These are phyloP conservation scores for Jacana jacana DNA, from an alignment of 2,113 vertebrate species.

Conservation along the genomic window DNA sequence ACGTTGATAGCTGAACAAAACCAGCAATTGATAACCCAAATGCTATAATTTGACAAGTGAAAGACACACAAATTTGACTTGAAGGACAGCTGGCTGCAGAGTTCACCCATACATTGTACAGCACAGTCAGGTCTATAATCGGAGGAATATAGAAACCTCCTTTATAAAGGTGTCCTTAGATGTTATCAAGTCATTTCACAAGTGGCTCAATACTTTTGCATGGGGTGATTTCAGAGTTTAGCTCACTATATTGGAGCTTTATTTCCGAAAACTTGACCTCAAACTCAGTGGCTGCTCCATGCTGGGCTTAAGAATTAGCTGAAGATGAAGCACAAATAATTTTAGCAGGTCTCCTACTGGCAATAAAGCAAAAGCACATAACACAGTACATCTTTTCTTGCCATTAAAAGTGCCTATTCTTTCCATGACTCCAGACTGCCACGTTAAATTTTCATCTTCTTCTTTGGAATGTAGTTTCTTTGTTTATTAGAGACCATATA, in stretches of 20 bases:
- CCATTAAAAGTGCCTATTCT: neutral
- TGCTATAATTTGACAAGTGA: neutral
- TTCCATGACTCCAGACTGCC: neutral
- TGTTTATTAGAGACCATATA: conserved; percentile 20
- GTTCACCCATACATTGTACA: neutral
- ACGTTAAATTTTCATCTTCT: neutral
- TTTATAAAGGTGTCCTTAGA: neutral
- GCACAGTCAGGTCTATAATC: neutral
- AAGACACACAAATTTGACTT: neutral
- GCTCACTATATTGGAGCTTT: neutral
- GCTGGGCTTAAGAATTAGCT: neutral
- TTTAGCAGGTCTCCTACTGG: neutral
- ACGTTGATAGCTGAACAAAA: neutral
- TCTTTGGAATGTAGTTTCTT: neutral
- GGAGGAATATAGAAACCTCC: neutral
- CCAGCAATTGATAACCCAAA: neutral
- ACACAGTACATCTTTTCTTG: neutral
- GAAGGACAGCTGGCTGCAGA: neutral
- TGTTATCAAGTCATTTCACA: neutral
- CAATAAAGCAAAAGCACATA: neutral
- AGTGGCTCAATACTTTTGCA: neutral
- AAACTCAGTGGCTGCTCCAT: neutral
- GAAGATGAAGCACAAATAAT: conserved; percentile 14
- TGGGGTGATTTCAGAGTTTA: neutral
- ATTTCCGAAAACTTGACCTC: conserved; percentile 18